Percentiles rank a stretch among this genome's conserved stretches.
phyloP scores from a whole-genome alignment of 64 coral and sea anemone species.

The Acropora tenuis region DNA sequence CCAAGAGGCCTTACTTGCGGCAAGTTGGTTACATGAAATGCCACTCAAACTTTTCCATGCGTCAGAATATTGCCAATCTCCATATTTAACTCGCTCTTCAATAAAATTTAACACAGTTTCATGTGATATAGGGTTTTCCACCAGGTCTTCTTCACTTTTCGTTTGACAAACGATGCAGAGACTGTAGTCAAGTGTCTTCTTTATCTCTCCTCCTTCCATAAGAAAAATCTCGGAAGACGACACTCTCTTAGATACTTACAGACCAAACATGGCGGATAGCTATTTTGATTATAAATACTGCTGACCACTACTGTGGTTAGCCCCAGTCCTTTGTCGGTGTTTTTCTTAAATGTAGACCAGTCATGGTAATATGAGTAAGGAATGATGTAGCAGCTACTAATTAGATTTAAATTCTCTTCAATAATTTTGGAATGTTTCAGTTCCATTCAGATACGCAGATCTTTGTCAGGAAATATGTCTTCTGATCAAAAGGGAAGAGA shows the following conservation, averaged over 20 bases:
- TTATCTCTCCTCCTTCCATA: constrained; percentile 20
- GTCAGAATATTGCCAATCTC: constrained; percentile 16
- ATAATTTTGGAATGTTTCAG: not conserved
- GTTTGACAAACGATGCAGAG: constrained; percentile 48
- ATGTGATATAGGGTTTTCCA: constrained; percentile 27
- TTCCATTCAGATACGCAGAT: constrained; percentile 30
- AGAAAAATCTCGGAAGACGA: constrained; percentile 1
- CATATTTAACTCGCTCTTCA: constrained; percentile 46
- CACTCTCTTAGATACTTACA: constrained; percentile 4
- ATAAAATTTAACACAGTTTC: constrained; percentile 36
- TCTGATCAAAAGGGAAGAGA: not conserved
- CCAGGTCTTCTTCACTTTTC: constrained; percentile 10
- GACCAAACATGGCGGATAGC: constrained; percentile 40
- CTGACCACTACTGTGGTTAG: constrained; percentile 17
- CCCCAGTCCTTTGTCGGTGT: constrained; percentile 9
- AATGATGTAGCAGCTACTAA: constrained; percentile 1
- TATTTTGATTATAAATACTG: constrained; percentile 34
- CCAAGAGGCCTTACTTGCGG: constrained; percentile 21
- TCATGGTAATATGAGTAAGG: constrained; percentile 37
- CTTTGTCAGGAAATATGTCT: not conserved
- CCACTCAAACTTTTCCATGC: constrained; percentile 21
- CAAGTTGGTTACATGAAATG: constrained; percentile 1
- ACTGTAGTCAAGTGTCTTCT: constrained; percentile 29
- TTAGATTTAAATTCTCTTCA: not conserved
- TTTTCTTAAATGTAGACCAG: constrained; percentile 21